These are phyloP conservation scores for Lophius piscatorius DNA, from an alignment of 2,113 vertebrate species.

Conservation along the genomic window DNA sequence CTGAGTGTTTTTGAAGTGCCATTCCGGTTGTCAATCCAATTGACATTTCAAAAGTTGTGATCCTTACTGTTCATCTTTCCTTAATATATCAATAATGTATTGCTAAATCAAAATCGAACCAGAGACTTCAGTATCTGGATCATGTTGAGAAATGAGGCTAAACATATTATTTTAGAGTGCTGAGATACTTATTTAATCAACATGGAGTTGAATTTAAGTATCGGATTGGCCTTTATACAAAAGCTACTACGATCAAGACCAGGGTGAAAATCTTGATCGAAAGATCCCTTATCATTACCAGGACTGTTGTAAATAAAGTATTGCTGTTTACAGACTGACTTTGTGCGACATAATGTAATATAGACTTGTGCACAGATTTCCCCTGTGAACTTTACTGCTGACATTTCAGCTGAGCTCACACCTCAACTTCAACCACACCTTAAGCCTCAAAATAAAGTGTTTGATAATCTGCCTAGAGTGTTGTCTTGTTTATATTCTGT, in stretches of 20 bases:
- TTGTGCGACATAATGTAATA: background rate
- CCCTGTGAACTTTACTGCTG: background rate
- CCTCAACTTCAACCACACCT: too few species aligned
- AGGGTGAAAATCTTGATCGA: background rate
- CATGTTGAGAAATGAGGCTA: background rate
- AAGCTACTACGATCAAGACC: too few species aligned
- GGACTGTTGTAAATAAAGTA: too few species aligned
- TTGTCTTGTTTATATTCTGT: background rate
- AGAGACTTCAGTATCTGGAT: background rate
- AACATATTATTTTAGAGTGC: background rate
- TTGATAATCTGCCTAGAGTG: background rate
- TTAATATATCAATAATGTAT: too few species aligned
- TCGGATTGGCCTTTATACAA: too few species aligned
- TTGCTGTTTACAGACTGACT: background rate
- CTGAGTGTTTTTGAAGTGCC: background rate
- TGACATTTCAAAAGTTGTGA: too few species aligned
- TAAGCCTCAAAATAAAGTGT: background rate
- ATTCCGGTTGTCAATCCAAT: too few species aligned
- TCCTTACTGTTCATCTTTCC: too few species aligned
- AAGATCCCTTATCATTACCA: too few species aligned
- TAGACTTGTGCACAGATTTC: background rate
- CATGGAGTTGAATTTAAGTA: too few species aligned
- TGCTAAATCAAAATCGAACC: too few species aligned
- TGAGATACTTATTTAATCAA: too few species aligned
- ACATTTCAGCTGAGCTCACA: background rate